phyloP scores from a whole-genome alignment of 1,140 invertebrate species.

The Aradophagus sp. region DNA sequence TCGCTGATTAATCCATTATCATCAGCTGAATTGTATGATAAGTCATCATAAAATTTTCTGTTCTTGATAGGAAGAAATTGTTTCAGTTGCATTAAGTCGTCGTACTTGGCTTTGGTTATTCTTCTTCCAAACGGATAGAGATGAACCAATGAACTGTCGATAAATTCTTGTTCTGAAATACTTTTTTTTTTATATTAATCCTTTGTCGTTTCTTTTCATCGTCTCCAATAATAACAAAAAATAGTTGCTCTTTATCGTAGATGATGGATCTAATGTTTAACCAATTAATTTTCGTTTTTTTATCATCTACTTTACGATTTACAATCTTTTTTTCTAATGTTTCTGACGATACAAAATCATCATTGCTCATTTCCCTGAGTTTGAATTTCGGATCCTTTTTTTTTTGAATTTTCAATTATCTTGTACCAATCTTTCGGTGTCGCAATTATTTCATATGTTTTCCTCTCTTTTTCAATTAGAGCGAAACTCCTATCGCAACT shows the following conservation, averaged over 20 bases:
- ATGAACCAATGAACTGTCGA: neutral
- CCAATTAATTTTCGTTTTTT: slow-evolving; percentile 13
- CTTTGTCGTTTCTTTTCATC: neutral
- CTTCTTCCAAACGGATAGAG: slow-evolving; percentile 17
- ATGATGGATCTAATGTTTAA: slow-evolving; percentile 1
- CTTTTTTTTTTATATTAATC: slow-evolving; percentile 3
- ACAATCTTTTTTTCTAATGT: neutral
- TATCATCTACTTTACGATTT: neutral
- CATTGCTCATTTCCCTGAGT: neutral
- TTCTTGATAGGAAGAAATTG: too few species aligned
- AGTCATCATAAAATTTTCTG: too few species aligned
- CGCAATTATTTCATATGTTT: too few species aligned
- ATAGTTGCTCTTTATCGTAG: slow-evolving; percentile 10
- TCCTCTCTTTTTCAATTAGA: too few species aligned
- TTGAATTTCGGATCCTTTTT: too few species aligned
- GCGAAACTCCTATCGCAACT: too few species aligned
- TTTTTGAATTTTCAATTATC: too few species aligned
- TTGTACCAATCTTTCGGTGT: too few species aligned
- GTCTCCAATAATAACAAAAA: slow-evolving; percentile 1
- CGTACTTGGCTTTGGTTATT: slow-evolving; percentile 31
- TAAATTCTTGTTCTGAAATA: slow-evolving; percentile 6
- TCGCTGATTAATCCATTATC: too few species aligned
- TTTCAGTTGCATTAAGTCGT: slow-evolving; percentile 27
- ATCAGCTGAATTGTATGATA: too few species aligned
- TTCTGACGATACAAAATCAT: slow-evolving; percentile 1